Base-by-base conservation (phyloP, 2,888 invertebrate genomes). In the Cryptophagus acutangulus region DNA sequence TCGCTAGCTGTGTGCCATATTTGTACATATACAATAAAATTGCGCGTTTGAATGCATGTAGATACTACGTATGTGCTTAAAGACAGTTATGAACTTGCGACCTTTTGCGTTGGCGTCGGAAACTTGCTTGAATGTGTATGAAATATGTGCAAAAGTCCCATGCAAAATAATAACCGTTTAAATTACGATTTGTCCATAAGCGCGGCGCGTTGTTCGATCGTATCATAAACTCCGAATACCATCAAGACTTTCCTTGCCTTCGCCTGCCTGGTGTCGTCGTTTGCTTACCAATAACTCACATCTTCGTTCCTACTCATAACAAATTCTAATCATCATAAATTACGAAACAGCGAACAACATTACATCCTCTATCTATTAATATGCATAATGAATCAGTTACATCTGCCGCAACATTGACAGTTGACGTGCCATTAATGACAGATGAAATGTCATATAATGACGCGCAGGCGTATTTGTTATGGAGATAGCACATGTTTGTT, bases 141-240 rank as follows among this genome's bases (percentile, higher is more conserved):
- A 44, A 45, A 51, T 48, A 51, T 39, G 44, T 33, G 35, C 41
- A 36, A 37, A 39, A 45, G 36, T 46, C 46, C 46, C 47, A 40
- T 41, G 44, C 46, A 51, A 45, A 52, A 54, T 48, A 50, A 52
- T 54, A 54, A 54, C 52, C 50, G 45, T 39, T 52, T 49, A 47
- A 52, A 52, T 52, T 52, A 51, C 50, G 49, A 52, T 54, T 54
- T 50, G 51, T 47, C 50, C 46, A 42, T 46, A 48, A 46, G 48
- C 42, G 41, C 44, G 41, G n/a, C 40, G 40, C 45, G 41, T 42
- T 45, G 35, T 36, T 24, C 39, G 44, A 48, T 49, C 43, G 43
- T 48, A 48, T 48, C 49, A 44, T 48, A 47, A 44, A 46, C 29
- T 43, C 33, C 30, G 44, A 47, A 48, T 38, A 15, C 8, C 8